Evolutionary conservation across 1,140 invertebrate species (phyloP), one percentile per base, ranked within the genome.

Genomic region (Hesperophylax magnus): DNA sequence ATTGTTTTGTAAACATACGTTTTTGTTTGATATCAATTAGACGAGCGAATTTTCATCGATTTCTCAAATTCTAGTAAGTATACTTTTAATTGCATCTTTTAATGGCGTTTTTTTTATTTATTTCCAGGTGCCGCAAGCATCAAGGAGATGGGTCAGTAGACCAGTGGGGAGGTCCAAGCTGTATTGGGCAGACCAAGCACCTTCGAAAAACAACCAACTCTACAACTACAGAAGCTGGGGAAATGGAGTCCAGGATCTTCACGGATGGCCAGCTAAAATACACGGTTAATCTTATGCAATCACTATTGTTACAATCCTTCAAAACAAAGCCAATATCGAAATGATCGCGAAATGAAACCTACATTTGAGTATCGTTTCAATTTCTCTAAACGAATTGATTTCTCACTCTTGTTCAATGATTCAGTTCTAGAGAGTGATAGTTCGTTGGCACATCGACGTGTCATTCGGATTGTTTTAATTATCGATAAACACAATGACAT

Each of bases 191-290:
- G 69, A 72, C 2, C 17, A n/a, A 27, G 20, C 39, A 53, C 47
- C 69, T 52, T 31, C 20, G 22, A 72, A 72, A 9, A 52, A 22
- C 47, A 17, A 34, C 15, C 15, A 34, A 27, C 22, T 22, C 18
- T 53, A 60, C 9, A 15, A 18, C 52, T 18, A 75, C 20, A 58
- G 72, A 27, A 31, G 72, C 5, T 76, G 72, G 72, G 72, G 54
- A 27, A 27, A 11, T 2, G 56, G 56, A 2, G 72, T 60, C 6
- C 72, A 76, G 27, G 27, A 76, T 4, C 27, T 76, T 17, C 72
- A 76, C 20, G 20, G 15, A 3, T 76, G 72, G 72, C 72, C 72
- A 14, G n/a, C 72, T 17, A 76, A 76, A 60, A n/a, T 76, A 4
- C 60, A 76, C 18, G 72, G 72, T 34, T 76, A 76, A 60, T 31